Conservation (phyloP, 2,797 vertebrate genomes). For the Typhlichthys subterraneus region DNA sequence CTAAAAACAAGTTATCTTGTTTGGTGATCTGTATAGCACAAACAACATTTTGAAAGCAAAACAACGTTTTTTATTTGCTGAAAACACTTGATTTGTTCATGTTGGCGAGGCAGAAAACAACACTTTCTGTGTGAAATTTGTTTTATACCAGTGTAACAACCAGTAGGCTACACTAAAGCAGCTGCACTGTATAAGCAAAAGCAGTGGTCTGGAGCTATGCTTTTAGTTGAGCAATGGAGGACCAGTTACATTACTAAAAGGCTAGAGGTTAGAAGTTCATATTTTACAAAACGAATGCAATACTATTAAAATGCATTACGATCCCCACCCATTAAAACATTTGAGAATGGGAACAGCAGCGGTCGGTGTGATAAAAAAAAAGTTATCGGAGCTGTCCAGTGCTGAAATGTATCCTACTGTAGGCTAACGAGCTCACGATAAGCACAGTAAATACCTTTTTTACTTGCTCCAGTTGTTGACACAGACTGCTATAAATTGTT, state of each 20-base stretch:
- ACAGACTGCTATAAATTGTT: background rate
- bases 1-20: conserved; percentile 28
- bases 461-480: background rate
- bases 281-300: no score
- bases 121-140: no score
- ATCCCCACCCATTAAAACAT: no score
- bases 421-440: no score
- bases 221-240: background rate
- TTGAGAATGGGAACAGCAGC: background rate
- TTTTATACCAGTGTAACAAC: no score
- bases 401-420: conserved; percentile 33
- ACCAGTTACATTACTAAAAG: background rate
- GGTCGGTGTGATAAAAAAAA: background rate
- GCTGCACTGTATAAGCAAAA: background rate
- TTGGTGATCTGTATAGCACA: no score
- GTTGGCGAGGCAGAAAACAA: no score
- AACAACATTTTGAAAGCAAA: no score
- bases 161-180: no score
- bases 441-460: background rate
- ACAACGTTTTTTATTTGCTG: no score
- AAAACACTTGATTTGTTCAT: no score
- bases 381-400: conserved; percentile 39
- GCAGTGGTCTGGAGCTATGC: background rate
- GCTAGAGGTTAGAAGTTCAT: conserved; percentile 1
- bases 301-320: no score